Conservation (phyloP, 2,113 vertebrate genomes). For the Plecotus auritus region DNA sequence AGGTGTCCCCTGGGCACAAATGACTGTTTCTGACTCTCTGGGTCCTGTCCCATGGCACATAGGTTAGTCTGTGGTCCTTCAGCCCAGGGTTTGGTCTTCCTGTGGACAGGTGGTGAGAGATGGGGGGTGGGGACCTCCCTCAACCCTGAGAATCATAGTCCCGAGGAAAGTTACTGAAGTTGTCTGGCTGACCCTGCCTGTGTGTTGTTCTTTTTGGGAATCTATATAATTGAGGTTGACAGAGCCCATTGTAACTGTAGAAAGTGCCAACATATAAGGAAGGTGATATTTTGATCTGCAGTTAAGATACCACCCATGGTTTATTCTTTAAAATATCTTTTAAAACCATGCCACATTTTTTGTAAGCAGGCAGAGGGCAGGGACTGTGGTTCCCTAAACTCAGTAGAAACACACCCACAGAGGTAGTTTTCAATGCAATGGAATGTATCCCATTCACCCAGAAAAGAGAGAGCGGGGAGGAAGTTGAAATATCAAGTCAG, state of each 20-base stretch:
- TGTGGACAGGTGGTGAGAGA: background rate
- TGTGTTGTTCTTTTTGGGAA: background rate
- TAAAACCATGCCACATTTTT: constrained; percentile 10
- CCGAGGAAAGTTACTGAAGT: background rate
- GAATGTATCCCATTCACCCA: background rate
- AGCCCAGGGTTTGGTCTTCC: background rate
- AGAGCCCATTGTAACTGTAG: background rate
- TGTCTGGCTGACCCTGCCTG: background rate
- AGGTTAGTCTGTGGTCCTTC: background rate
- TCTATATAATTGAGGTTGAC: background rate
- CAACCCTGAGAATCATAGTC: background rate
- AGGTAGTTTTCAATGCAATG: background rate
- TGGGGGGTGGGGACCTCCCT: background rate
- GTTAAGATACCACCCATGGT: background rate
- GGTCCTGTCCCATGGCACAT: background rate
- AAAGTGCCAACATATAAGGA: background rate
- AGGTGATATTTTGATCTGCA: background rate
- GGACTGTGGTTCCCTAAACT: background rate
- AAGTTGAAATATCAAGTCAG: background rate
- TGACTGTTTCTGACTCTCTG: background rate
- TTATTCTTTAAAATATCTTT: background rate
- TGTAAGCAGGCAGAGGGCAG: background rate
- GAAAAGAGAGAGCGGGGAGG: background rate
- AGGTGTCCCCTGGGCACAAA: background rate
- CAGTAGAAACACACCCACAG: background rate